Conservation (phyloP, 2,888 invertebrate species). For the Clistopyga incitator region DNA sequence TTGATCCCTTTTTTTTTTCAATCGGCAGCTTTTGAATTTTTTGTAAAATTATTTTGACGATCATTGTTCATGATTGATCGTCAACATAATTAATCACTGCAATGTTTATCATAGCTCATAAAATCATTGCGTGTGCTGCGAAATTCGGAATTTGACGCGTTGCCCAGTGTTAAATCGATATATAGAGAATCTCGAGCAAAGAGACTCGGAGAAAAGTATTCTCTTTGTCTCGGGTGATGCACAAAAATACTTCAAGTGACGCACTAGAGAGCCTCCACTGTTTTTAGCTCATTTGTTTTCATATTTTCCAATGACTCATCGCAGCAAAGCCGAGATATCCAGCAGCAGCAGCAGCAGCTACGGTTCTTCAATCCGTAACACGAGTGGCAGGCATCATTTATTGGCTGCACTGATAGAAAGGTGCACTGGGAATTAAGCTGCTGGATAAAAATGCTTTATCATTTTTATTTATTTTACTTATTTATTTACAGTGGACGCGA, state of each 20-base stretch:
- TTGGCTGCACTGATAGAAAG: background rate
- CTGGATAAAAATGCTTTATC: too few species aligned
- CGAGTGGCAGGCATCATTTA: background rate
- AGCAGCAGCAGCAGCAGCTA: constrained; percentile 3
- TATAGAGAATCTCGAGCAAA: background rate
- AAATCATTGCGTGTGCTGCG: too few species aligned
- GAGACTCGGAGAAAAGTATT: background rate
- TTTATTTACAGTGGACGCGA: too few species aligned
- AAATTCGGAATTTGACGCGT: too few species aligned
- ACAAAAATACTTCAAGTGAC: constrained; percentile 41
- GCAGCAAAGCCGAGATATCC: background rate
- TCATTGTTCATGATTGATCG: too few species aligned
- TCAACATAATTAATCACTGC: too few species aligned
- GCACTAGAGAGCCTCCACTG: constrained; percentile 30
- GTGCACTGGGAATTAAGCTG: background rate
- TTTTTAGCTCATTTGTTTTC: constrained; percentile 57
- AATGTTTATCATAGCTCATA: too few species aligned
- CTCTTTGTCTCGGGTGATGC: constrained; percentile 13
- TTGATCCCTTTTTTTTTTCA: too few species aligned
- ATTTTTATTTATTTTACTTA: too few species aligned
- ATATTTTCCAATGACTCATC: constrained; percentile 64
- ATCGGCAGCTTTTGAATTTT: too few species aligned
- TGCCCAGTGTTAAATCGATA: background rate
- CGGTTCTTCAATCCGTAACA: background rate
- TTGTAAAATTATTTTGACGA: too few species aligned